These are phyloP conservation scores for Macrotis lagotis DNA, from an alignment of 2,113 vertebrate genomes.

Conservation along the genomic window DNA sequence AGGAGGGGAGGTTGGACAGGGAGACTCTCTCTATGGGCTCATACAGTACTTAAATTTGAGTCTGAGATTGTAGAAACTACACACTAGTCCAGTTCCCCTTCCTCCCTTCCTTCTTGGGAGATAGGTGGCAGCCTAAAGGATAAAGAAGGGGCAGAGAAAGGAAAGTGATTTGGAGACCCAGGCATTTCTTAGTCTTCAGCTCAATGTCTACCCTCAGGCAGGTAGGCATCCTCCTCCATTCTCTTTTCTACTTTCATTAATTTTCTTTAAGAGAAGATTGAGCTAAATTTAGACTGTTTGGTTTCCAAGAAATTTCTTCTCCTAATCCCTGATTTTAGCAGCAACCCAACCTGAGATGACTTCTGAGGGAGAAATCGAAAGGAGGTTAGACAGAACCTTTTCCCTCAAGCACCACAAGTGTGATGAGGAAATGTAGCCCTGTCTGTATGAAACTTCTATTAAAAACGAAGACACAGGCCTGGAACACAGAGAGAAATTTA, in stretches of 20 bases:
- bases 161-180: conserved; percentile 1
- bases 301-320: background rate
- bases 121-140: background rate
- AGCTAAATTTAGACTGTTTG: background rate
- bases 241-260: background rate
- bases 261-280: background rate
- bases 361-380: background rate
- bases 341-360: background rate
- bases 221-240: background rate
- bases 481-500: background rate
- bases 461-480: background rate
- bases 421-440: background rate
- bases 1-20: background rate
- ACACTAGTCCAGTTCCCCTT: background rate
- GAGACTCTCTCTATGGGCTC: background rate
- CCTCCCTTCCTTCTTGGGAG: background rate
- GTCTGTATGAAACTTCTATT: background rate
- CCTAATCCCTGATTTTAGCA: conserved; percentile 8
- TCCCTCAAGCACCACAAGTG: background rate
- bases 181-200: conserved; percentile 38
- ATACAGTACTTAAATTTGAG: no score
- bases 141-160: conserved; percentile 26
- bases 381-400: background rate
- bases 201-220: background rate
- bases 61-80: no score